Evolutionary conservation across 2,113 vertebrate genomes (phyloP), one percentile per base, ranked within the genome.

Genomic region (Dromaius novaehollandiae): DNA sequence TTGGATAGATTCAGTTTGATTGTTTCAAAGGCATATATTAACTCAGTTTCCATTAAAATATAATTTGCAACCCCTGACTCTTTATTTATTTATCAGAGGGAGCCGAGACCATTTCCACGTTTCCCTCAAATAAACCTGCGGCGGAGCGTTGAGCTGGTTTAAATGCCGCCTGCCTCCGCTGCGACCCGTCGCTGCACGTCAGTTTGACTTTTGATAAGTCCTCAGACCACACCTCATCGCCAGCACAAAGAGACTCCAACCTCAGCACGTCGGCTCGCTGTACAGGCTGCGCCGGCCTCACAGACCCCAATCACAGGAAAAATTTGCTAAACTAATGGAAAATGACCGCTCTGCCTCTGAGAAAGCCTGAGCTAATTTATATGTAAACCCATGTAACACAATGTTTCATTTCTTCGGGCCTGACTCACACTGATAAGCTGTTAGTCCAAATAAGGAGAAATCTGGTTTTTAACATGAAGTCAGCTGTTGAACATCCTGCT

Each of bases 401-500:
- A 44, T 3, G 38, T 22, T 85, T 88, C 83, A 36, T 92, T 91
- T 79, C 91, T 93, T 44, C 82, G 93, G 87, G 82, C 82, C 94
- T 96, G 91, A 94, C 93, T 89, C 68, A 60, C 5, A 1, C 91
- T 81, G 95, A 96, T 93, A 95, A 97, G 82, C 74, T 87, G 34
- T 85, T 89, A 88, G 38, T 32, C 79, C 61, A 82, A 95, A 73
- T n/a, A 90, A 73, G 60, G 7, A 22, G 38, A 30, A 17, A 8
- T 26, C 1, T 5, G 48, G 13, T 61, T 74, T 69, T 85, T 60
- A 34, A 84, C 58, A 63, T 22, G 61, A 63, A 96, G 93, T 85
- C 42, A 95, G 92, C 78, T 92, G 70, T 82, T 82, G 78, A 87
- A 53, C 91, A 95, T 63, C 56, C n/a, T 79, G 48, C 88, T 92